Evolutionary conservation across 2,888 invertebrate species (phyloP), one percentile per base, ranked within the genome.

Genomic region (Ptychoptera albimana): DNA sequence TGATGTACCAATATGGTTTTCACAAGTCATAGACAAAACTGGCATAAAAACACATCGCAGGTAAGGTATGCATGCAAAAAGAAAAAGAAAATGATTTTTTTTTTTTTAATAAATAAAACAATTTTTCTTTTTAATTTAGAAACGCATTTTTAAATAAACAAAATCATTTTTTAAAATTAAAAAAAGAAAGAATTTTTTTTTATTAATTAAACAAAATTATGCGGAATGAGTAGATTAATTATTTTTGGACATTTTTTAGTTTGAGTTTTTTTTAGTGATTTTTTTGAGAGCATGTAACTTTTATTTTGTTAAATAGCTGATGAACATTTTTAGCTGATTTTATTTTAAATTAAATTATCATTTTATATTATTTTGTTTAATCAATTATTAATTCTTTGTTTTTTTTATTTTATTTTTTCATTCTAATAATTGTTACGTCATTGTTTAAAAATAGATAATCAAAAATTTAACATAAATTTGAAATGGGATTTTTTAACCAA

Each of bases 1-100:
- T 31, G 76, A 79, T 48, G 86, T 91, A 34, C 83, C 82, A 39
- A 73, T 78, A 45, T 96, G 94, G 94, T 92, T 85, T 68, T 75
- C 74, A 52, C 67, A 70, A 53, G 70, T 76, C 46, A 72, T 76
- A 58, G 68, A 69, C 55, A 66, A 69, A 54, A 67, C 67, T 53
- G 63, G 67, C 51, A 54, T 57, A 45, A 55, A 55, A 48, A 58
- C 60, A 50, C 57, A 60, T 53, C 59, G 59, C 55, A 64, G 63
- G 64, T 62, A 55, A 59, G 55, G 49, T 49, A 39, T 42, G 41
- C 46, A 47, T 47, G 49, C 37, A 12, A 36, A 13, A 32, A 30
- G 6, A 8, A 8, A 30, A 9, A 30, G 30, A 30, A 8, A 9
- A 30, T 8, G 7, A 9, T 37, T 44, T 39, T 13, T 45, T 49